These are phyloP conservation scores for Osmoderma eremita DNA, from an alignment of 2,888 invertebrate species.

Conservation along the genomic window DNA sequence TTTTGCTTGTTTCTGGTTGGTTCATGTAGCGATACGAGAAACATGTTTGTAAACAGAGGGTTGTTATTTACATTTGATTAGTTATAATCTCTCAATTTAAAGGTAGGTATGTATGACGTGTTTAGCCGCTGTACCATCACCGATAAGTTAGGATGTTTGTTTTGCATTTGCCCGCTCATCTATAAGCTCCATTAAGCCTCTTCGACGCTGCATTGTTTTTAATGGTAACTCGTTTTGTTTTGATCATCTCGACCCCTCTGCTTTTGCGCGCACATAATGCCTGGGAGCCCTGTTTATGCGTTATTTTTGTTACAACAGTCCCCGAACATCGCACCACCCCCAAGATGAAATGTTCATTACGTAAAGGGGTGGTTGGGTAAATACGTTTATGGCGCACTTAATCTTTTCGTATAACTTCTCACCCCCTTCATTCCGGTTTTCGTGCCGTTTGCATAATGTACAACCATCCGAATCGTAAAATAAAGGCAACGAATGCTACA, in stretches of 20 bases:
- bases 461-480: not conserved
- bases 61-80: slow-evolving; percentile 3
- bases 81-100: not conserved
- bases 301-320: slow-evolving; percentile 11
- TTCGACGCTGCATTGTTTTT: slow-evolving; percentile 11
- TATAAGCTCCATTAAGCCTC: slow-evolving; percentile 6
- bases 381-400: slow-evolving; percentile 2
- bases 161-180: not conserved
- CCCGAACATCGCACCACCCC: not conserved
- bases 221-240: slow-evolving; percentile 10
- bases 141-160: not conserved
- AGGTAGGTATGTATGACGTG: too few species aligned
- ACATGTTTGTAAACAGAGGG: not conserved
- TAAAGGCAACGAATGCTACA: not conserved
- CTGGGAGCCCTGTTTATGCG: not conserved
- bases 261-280: not conserved
- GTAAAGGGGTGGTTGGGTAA: not conserved
- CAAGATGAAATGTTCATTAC: not conserved
- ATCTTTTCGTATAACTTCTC: slow-evolving; percentile 11
- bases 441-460: slow-evolving; percentile 17
- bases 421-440: not conserved
- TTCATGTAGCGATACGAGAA: not conserved
- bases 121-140: too few species aligned
- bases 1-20: not conserved
- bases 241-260: not conserved